Conservation (phyloP, 64 coral and sea anemone genomes). For the Dendronephthya gigantea region DNA sequence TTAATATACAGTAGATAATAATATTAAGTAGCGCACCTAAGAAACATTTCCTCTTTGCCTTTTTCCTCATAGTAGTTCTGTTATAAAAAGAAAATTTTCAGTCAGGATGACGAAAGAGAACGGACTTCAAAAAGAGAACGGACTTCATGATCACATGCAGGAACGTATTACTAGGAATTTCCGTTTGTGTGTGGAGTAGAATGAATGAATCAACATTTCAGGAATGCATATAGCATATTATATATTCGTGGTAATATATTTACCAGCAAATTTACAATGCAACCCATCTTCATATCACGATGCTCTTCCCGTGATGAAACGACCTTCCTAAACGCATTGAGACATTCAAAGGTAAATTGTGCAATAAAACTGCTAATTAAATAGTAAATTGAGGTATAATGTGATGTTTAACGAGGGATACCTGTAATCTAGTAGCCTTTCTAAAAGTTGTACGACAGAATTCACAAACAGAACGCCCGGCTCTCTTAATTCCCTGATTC, state of each 20-base stretch:
- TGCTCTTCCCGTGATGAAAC: background rate
- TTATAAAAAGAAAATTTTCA: background rate
- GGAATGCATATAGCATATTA: too few relatives aligned
- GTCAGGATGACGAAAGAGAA: too few relatives aligned
- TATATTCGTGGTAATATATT: too few relatives aligned
- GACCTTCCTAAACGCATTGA: background rate
- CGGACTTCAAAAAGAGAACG: too few relatives aligned
- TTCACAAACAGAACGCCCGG: slow-evolving; percentile 64
- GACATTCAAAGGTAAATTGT: background rate
- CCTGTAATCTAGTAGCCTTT: slow-evolving; percentile 79
- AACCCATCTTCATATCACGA: slow-evolving; percentile 11
- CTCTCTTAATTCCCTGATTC: slow-evolving; percentile 41
- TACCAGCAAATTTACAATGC: slow-evolving; percentile 9
- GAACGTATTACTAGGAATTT: too few relatives aligned
- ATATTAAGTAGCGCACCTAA: background rate
- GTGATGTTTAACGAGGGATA: too few relatives aligned
- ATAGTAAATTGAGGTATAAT: too few relatives aligned
- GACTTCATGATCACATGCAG: too few relatives aligned
- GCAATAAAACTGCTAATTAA: background rate
- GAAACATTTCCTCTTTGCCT: background rate
- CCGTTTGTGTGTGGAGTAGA: too few relatives aligned
- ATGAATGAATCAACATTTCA: too few relatives aligned
- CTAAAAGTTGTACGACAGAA: slow-evolving; percentile 58
- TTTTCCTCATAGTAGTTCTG: background rate
- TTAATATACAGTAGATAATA: too few relatives aligned